Base-by-base conservation (phyloP, 2,888 invertebrate genomes). In the Tenthredo livida region DNA sequence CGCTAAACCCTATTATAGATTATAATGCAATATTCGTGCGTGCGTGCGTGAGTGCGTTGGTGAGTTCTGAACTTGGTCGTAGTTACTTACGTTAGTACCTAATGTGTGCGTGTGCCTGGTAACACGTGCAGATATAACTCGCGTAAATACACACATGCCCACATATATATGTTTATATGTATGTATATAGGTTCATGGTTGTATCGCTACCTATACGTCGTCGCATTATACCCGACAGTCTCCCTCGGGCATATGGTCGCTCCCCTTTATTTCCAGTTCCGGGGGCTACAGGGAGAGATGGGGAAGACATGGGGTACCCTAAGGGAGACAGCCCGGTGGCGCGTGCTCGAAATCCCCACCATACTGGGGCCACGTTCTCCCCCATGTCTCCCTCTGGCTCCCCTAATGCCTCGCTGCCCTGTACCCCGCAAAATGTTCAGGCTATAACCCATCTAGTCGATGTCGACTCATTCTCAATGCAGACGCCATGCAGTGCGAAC, bases 401-500 rank as follows among this genome's bases (percentile, higher is more conserved):
- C 88, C 90, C 89, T 90, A 88, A 89, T 87, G 87, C 88, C 88
- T 87, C 85, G 58, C 87, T 86, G 87, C 86, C 87, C 85, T 77
- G 87, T 86, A 87, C 87, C 70, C 87, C 86, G 87, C 86, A 85
- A 85, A 88, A 85, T 85, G 85, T 78, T 61, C 88, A 89, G 37
- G 21, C 75, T 47, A 90, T 89, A 90, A 90, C 91, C 90, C 91
- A 91, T 91, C 91, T 92, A 92, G 92, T 91, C 91, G 90, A 91
- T 90, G 90, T 90, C 90, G 85, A 86, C 86, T 89, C 90, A 90
- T 89, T 90, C 90, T 87, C 87, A 87, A 91, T 90, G 91, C 90
- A 90, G 91, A 93, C 91, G 93, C 90, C 93, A 92, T 92, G 92
- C 92, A 91, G 93, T 90, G 91, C 92, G 91, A 91, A 91, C 89